These are phyloP conservation scores for Pocillopora damicornis DNA, from an alignment of 64 coral and sea anemone species.

Conservation along the genomic window DNA sequence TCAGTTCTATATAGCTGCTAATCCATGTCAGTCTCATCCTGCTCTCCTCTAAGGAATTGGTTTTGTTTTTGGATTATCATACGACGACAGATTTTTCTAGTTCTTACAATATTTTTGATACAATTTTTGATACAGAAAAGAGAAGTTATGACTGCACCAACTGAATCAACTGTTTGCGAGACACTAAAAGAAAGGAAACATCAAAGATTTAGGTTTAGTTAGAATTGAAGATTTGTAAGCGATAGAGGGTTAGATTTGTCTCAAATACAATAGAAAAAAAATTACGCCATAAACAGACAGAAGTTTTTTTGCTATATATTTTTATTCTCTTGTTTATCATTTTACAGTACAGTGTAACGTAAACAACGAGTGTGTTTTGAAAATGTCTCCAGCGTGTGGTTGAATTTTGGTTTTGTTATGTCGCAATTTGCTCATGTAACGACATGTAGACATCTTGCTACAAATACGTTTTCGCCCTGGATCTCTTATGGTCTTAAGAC, in stretches of 20 bases:
- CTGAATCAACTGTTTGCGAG: too few relatives aligned
- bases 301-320: not conserved
- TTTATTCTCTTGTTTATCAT: slow-evolving; percentile 22
- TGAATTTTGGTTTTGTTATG: slow-evolving; percentile 24
- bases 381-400: not conserved
- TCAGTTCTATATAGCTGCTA: too few relatives aligned
- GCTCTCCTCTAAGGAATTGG: not conserved
- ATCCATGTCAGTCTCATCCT: not conserved
- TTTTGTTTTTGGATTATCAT: not conserved
- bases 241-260: too few relatives aligned
- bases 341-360: not conserved
- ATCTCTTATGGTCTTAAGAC: not conserved
- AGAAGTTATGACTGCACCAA: not conserved
- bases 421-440: not conserved
- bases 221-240: too few relatives aligned
- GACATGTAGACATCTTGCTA: too few relatives aligned
- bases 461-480: too few relatives aligned
- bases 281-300: not conserved
- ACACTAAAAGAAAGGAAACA: too few relatives aligned
- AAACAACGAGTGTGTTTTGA: slow-evolving; percentile 12
- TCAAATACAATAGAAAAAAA: too few relatives aligned
- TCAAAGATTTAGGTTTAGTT: too few relatives aligned
- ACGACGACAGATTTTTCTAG: slow-evolving; percentile 17
- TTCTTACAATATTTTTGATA: slow-evolving; percentile 18
- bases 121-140: not conserved